Evolutionary conservation across 2,797 vertebrate genomes (phyloP).

Genomic region (Anabacerthia variegaticeps): DNA sequence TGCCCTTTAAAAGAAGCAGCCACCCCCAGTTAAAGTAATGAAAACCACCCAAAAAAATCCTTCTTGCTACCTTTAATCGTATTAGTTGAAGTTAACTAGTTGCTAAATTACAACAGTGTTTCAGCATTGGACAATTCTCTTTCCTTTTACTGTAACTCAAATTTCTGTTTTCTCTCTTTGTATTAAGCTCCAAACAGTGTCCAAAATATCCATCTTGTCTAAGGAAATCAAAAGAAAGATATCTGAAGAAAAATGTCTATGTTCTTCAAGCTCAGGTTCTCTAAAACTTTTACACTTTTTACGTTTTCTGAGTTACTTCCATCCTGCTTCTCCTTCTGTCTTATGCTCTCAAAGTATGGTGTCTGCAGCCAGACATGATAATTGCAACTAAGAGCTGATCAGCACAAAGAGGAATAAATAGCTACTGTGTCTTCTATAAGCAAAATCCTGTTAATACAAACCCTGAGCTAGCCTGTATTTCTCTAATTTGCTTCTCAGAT

Average conservation of each 20-base stretch:
- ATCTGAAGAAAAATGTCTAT: background rate
- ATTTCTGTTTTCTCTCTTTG: background rate
- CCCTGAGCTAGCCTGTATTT: background rate
- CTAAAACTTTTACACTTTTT: background rate
- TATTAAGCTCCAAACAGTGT: background rate
- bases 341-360: background rate
- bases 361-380: background rate
- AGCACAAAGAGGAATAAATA: background rate
- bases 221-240: background rate
- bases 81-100: background rate
- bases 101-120: background rate
- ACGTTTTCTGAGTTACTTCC: background rate
- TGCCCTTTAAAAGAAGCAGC: background rate
- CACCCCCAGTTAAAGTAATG: background rate
- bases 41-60: background rate
- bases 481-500: background rate
- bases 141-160: background rate
- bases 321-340: accelerated
- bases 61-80: background rate
- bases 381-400: background rate
- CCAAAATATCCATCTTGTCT: background rate
- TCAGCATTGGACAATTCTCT: background rate
- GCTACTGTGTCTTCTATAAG: background rate
- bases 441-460: background rate
- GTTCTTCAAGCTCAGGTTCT: background rate